These are phyloP conservation scores for Sarcophaga rosellei DNA, from an alignment of 2,888 invertebrate genomes.

Conservation along the genomic window DNA sequence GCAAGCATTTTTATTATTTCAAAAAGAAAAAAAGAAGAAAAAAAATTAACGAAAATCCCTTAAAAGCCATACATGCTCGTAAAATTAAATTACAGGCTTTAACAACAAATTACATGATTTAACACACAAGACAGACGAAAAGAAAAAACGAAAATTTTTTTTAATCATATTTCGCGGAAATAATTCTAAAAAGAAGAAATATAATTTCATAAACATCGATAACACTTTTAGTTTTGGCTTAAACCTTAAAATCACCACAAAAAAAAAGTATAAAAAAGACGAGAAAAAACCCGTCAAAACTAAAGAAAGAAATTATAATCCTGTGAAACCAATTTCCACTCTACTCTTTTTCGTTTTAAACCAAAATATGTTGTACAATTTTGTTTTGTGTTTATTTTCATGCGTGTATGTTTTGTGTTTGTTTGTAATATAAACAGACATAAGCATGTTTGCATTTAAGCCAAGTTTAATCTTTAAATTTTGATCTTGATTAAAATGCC, in stretches of 20 bases:
- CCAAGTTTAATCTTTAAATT: constrained; percentile 64
- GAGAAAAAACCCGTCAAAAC: not conserved
- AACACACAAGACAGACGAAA: constrained; percentile 46
- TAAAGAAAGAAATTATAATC: constrained; percentile 51
- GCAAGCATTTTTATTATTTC: constrained; percentile 33
- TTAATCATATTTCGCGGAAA: constrained; percentile 63
- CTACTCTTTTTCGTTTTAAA: constrained; percentile 27
- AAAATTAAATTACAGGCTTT: constrained; percentile 60
- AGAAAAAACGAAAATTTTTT: constrained; percentile 25
- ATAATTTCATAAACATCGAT: constrained; percentile 42
- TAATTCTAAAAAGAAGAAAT: constrained; percentile 19
- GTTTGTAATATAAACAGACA: constrained; percentile 44
- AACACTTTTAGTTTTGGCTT: constrained; percentile 40
- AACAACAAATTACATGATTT: constrained; percentile 66
- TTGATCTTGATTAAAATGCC: constrained; percentile 68
- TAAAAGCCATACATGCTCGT: constrained; percentile 16
- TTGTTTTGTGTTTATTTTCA: not conserved
- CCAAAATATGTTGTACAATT: constrained; percentile 1
- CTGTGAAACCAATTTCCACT: constrained; percentile 61
- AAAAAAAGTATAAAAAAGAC: not conserved
- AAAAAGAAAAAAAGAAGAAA: constrained; percentile 12
- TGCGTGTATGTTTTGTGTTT: not conserved
- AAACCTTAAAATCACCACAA: not conserved
- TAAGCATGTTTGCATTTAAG: constrained; percentile 67
- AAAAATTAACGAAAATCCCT: constrained; percentile 23